phyloP scores from a whole-genome alignment of 2,797 vertebrate species.

The Eulemur albifrons region DNA sequence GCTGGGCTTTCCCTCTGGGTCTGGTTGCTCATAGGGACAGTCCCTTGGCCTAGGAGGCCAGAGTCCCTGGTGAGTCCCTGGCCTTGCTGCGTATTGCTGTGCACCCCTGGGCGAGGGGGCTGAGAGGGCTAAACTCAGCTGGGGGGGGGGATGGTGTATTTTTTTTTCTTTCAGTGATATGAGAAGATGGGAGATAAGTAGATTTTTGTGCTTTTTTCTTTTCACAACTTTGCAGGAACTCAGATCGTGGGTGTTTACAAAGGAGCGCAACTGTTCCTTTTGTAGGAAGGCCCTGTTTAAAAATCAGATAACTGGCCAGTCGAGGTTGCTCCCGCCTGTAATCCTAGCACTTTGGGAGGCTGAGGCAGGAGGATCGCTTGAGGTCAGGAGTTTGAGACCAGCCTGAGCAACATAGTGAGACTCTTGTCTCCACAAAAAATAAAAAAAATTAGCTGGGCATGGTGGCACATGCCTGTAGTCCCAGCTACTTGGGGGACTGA shows the following conservation, averaged over 20 bases:
- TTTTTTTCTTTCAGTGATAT: neutral
- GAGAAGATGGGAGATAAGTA: neutral
- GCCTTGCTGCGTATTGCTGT: neutral
- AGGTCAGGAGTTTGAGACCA: neutral
- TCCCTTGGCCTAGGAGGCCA: too few relatives aligned
- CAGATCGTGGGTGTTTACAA: neutral
- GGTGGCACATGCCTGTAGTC: neutral
- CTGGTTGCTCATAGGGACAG: neutral
- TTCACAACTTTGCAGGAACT: neutral
- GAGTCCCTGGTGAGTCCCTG: rapidly evolving
- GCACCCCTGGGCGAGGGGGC: neutral
- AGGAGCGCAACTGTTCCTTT: neutral
- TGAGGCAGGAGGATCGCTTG: neutral
- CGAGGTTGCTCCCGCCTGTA: neutral
- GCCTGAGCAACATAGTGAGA: neutral
- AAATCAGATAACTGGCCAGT: neutral
- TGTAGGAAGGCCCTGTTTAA: neutral
- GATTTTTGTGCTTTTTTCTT: neutral
- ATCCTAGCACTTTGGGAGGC: neutral
- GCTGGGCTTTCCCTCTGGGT: neutral
- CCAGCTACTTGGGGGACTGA: neutral
- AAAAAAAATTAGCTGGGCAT: neutral
- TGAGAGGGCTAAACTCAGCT: neutral
- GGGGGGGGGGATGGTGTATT: neutral
- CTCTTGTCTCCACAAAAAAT: neutral